Conservation (phyloP, 2,888 invertebrate genomes). For the Cephus nigrinus region DNA sequence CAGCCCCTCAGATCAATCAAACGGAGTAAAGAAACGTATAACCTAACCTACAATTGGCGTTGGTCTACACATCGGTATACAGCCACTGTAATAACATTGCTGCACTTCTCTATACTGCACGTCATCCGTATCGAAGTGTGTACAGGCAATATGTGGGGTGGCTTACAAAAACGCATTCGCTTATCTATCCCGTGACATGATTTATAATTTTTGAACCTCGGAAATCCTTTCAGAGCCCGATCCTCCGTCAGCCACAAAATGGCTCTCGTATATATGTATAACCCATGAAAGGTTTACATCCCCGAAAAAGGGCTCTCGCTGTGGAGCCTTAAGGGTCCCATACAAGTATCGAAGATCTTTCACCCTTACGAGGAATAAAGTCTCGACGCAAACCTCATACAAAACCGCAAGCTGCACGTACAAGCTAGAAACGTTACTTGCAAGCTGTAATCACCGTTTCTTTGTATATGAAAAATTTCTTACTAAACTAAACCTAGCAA, state of each 20-base stretch:
- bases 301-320: neutral
- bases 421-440: too few species aligned
- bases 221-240: conserved; percentile 1
- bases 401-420: too few species aligned
- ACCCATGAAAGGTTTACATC: neutral
- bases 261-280: neutral
- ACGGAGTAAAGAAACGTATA: neutral
- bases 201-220: conserved; percentile 3
- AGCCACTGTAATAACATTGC: neutral
- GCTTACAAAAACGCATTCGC: neutral
- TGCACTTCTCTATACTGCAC: neutral
- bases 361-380: too few species aligned
- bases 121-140: neutral
- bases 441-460: too few species aligned
- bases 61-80: neutral
- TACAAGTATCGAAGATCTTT: too few species aligned
- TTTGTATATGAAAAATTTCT: too few species aligned
- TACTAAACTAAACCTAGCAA: too few species aligned
- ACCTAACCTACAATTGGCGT: neutral
- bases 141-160: neutral
- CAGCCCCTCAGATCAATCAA: too few species aligned
- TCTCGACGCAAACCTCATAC: too few species aligned
- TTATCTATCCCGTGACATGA: neutral
- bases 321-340: too few species aligned
- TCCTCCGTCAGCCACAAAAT: conserved; percentile 1